Percentiles rank a stretch among this genome's conserved stretches.
Conservation (phyloP, 1,140 invertebrate genomes). For the Heterodera schachtii region DNA sequence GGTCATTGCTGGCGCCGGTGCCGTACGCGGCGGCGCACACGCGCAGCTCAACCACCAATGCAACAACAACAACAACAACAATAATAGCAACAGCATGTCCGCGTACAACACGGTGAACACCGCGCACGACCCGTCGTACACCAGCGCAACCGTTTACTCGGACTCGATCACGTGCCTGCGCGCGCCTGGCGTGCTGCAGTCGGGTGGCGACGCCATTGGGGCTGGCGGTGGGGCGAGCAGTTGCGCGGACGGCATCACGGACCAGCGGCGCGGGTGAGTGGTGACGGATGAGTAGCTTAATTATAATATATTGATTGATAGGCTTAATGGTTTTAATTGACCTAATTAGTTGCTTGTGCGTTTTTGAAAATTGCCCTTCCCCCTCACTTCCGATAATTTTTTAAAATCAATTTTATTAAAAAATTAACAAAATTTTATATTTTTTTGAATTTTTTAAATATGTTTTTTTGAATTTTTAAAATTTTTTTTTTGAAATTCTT, state of each 20-base stretch:
- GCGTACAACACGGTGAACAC: not conserved
- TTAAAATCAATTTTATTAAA: too few relatives aligned
- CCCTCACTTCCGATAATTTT: too few relatives aligned
- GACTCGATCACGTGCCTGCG: conserved; percentile 34
- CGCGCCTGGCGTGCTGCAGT: conserved; percentile 16
- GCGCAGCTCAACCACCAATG: not conserved
- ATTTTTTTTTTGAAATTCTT: too few relatives aligned
- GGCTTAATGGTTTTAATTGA: too few relatives aligned
- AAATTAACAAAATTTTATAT: too few relatives aligned
- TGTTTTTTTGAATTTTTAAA: too few relatives aligned
- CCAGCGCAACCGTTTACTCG: conserved; percentile 62
- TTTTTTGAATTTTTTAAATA: too few relatives aligned
- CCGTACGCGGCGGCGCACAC: not conserved
- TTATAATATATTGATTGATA: too few relatives aligned
- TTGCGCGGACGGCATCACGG: conserved; percentile 15
- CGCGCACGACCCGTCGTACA: conserved; percentile 55
- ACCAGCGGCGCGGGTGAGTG: conserved; percentile 22
- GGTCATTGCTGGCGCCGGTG: not conserved
- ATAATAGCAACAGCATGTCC: conserved; percentile 34
- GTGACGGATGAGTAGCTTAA: too few relatives aligned
- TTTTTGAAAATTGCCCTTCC: too few relatives aligned
- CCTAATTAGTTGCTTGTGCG: not conserved
- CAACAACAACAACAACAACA: conserved; percentile 35
- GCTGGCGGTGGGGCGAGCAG: conserved; percentile 12
- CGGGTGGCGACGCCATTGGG: not conserved